Evolutionary conservation across 64 coral and sea anemone species (phyloP), one percentile per base, ranked within the genome.

Genomic region (Stylophora pistillata): DNA sequence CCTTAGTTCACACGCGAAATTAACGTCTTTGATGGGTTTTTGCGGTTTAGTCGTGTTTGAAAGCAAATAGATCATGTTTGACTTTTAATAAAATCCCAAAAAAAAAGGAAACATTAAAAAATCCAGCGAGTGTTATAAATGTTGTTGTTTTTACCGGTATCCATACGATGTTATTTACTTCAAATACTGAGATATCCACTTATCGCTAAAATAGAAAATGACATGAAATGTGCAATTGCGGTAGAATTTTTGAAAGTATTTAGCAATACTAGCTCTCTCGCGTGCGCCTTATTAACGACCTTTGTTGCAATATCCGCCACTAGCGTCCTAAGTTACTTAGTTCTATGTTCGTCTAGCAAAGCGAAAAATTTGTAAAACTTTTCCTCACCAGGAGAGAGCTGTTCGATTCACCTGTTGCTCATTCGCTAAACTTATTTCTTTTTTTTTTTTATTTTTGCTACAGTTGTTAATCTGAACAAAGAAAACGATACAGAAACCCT

Each of bases 41-140:
- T 76, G 33, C 37, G 37, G 21, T 68, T 21, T 68, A n/a, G 26
- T 25, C n/a, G 5, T 68, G 64, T 68, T 68, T 68, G 26, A 68
- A 68, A 68, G 64, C 64, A 68, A 68, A 68, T 68, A 68, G 64
- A 68, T 68, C 64, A 68, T 68, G 64, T 68, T 25, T 12, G 64
- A 68, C 64, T n/a, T n/a, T 68, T 21, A 4, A 68, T 21, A 68
- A 68, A 68, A 25, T n/a, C 26, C 4, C 21, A 68, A 68, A 68
- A 9, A 68, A 68, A 68, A 68, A n/a, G n/a, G n/a, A n/a, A n/a
- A n/a, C n/a, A 68, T 68, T 68, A 21, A 10, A 25, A 68, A 21
- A 28, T 3, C n/a, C 64, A 12, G 11, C 5, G 7, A 10, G 26
- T 25, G 5, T n/a, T 25, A 68, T 1, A 11, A 3, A 68, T 68